Conservation (phyloP, 2,888 invertebrate genomes). For the Tubulanus polymorphus region DNA sequence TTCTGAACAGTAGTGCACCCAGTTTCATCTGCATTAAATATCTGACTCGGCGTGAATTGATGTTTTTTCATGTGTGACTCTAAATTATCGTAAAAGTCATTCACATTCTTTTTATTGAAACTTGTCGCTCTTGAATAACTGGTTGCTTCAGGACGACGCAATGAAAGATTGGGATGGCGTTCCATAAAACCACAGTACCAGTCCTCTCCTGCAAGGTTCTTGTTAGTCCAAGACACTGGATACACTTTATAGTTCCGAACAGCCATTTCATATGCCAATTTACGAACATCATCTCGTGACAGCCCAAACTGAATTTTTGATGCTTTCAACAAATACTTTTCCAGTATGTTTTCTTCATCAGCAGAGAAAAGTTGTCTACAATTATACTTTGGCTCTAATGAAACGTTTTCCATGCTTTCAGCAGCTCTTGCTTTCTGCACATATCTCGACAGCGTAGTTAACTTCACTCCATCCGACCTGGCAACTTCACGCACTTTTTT, state of each 20-base stretch:
- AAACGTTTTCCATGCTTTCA: not conserved
- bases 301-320: constrained; percentile 4
- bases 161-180: not conserved
- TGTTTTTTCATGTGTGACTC: not conserved
- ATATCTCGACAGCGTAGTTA: not conserved
- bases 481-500: not conserved
- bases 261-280: not conserved
- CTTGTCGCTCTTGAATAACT: constrained; percentile 1
- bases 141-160: constrained; percentile 7
- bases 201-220: constrained; percentile 1
- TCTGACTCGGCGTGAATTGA: not conserved
- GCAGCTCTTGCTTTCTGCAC: not conserved
- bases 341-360: not conserved
- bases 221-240: not conserved
- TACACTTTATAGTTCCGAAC: not conserved
- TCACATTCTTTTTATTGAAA: constrained; percentile 5
- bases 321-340: constrained; percentile 5
- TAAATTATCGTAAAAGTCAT: not conserved
- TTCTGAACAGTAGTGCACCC: constrained; percentile 6
- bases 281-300: not conserved
- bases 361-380: not conserved
- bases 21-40: constrained; percentile 8
- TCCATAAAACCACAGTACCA: constrained; percentile 5
- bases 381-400: not conserved
- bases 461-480: not conserved